Evolutionary conservation across 1,140 invertebrate species (phyloP).

Genomic region (Anastrepha obliqua): DNA sequence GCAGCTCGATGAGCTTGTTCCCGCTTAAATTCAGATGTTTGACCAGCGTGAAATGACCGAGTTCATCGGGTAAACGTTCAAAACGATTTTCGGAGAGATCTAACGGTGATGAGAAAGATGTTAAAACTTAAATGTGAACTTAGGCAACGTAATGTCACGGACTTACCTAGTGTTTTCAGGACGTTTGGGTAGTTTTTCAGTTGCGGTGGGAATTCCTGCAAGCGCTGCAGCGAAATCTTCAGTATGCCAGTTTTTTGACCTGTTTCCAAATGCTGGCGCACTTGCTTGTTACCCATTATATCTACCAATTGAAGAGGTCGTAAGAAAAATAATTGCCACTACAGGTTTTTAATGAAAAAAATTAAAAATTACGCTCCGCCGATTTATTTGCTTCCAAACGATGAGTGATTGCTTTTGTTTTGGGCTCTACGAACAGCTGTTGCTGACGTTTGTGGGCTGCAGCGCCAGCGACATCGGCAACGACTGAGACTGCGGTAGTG

Average conservation of each 20-base stretch:
- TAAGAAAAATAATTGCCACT: neutral
- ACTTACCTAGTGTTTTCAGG: conserved; percentile 80
- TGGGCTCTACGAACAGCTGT: conserved; percentile 32
- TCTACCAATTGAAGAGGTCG: neutral
- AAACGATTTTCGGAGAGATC: conserved; percentile 96
- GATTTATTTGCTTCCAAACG: conserved; percentile 4
- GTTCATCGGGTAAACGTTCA: conserved; percentile 82
- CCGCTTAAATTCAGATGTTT: conserved; percentile 89
- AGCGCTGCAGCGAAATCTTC: conserved; percentile 86
- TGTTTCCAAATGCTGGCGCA: conserved; percentile 94
- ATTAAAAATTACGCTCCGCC: conserved; percentile 17
- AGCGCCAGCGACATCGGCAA: neutral
- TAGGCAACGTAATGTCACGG: neutral
- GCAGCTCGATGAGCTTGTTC: conserved; percentile 82
- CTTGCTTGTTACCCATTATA: conserved; percentile 88
- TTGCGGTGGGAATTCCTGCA: conserved; percentile 82
- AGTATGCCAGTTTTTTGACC: conserved; percentile 95
- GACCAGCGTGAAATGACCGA: conserved; percentile 86
- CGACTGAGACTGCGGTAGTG: neutral
- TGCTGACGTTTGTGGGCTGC: neutral
- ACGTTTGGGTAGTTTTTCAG: conserved; percentile 80
- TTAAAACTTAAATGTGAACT: neutral
- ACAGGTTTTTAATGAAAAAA: neutral
- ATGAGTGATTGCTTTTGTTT: conserved; percentile 51
- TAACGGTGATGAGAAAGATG: conserved; percentile 70